Percentiles rank a stretch among this genome's conserved stretches.
Conservation (phyloP, 2,888 invertebrate genomes). For the Phanerotoma sp. region DNA sequence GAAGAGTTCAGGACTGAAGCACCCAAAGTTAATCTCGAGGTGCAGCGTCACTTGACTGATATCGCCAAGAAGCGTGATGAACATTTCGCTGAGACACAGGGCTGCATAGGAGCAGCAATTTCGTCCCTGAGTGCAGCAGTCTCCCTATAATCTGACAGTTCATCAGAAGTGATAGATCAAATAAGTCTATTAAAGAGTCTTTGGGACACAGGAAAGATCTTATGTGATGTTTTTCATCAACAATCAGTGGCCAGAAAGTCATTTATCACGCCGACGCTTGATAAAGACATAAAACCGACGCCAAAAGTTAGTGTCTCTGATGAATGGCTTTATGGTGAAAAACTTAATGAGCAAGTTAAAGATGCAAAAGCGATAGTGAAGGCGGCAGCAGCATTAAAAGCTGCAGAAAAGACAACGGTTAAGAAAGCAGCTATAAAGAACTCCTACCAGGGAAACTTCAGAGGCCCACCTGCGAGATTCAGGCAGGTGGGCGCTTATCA, state of each 20-base stretch:
- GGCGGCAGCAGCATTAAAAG: constrained; percentile 17
- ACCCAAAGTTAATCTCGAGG: constrained; percentile 15
- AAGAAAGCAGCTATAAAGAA: background rate
- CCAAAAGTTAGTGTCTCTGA: constrained; percentile 15
- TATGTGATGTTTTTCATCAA: constrained; percentile 22
- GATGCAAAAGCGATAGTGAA: constrained; percentile 24
- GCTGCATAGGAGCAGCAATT: constrained; percentile 13
- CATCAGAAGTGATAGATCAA: constrained; percentile 8
- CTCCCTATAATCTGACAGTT: background rate
- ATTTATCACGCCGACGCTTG: constrained; percentile 17
- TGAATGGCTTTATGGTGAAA: constrained; percentile 22
- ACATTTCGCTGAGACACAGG: constrained; percentile 17
- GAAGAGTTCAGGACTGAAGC: constrained; percentile 8
- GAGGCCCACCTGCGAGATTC: constrained; percentile 19
- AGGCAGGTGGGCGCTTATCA: constrained; percentile 23
- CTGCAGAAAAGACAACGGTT: constrained; percentile 2
- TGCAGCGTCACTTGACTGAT: constrained; percentile 3
- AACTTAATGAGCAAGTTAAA: constrained; percentile 23
- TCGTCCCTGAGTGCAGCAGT: constrained; percentile 8
- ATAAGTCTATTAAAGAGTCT: constrained; percentile 3
- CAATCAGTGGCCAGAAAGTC: constrained; percentile 20
- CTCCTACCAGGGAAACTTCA: constrained; percentile 23
- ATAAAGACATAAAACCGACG: constrained; percentile 20
- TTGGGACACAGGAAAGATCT: constrained; percentile 19
- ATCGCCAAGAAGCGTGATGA: constrained; percentile 21